phyloP scores from a whole-genome alignment of 2,888 invertebrate species.

The Drosophila putrida region DNA sequence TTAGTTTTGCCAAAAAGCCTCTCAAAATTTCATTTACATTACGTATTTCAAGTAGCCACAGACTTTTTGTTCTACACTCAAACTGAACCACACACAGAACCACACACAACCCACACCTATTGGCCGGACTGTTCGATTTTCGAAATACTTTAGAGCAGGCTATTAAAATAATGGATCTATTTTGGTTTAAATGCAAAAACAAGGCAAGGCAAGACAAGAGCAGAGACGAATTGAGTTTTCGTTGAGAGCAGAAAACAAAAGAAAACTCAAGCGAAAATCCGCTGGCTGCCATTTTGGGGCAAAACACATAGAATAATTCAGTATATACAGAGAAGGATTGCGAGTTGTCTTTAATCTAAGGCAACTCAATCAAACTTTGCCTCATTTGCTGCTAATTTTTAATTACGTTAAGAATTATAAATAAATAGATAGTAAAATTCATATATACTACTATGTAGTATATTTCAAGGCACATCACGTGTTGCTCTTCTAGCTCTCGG shows the following conservation, averaged over 20 bases:
- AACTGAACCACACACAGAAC: constrained; percentile 2
- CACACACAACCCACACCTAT: constrained; percentile 1
- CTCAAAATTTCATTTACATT: constrained; percentile 49
- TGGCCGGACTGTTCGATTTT: constrained; percentile 57
- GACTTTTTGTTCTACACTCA: constrained; percentile 8
- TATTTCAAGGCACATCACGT: constrained; percentile 63
- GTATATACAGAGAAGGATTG: background rate
- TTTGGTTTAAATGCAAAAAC: constrained; percentile 59
- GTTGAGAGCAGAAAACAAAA: constrained; percentile 6
- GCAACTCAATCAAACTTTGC: constrained; percentile 7
- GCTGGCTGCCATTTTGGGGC: constrained; percentile 59
- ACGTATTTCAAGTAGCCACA: constrained; percentile 36
- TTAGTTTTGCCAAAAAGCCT: constrained; percentile 57
- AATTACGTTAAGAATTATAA: background rate
- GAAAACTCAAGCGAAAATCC: constrained; percentile 43
- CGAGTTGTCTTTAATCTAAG: background rate
- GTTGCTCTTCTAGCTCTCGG: constrained; percentile 25
- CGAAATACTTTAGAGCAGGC: constrained; percentile 74
- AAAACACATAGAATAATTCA: constrained; percentile 24
- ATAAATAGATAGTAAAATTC: constrained; percentile 24
- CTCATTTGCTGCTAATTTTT: constrained; percentile 7
- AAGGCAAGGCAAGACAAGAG: background rate
- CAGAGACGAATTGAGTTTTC: background rate
- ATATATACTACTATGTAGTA: constrained; percentile 52
- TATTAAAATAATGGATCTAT: constrained; percentile 79